These are phyloP conservation scores for Hypercompe scribonia DNA, from an alignment of 2,888 invertebrate genomes.

Conservation along the genomic window DNA sequence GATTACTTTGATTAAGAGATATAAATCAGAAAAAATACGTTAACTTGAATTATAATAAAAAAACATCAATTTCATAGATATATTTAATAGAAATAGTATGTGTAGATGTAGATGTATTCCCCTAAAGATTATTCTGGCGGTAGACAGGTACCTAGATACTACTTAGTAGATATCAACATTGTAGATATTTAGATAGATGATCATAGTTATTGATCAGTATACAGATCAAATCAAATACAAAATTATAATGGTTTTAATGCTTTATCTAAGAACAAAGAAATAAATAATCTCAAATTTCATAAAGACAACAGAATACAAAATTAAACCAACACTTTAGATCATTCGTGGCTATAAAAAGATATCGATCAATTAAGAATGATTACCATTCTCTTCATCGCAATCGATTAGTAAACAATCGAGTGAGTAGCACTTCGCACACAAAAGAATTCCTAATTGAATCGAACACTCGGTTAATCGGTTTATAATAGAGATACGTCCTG, in stretches of 20 bases:
- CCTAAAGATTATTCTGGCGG: no score
- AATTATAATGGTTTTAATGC: background rate
- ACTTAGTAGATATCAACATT: background rate
- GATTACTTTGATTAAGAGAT: no score
- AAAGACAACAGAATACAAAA: slow-evolving; percentile 13
- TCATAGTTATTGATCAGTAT: background rate
- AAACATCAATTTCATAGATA: no score
- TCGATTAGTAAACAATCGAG: slow-evolving; percentile 43
- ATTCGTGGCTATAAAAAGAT: slow-evolving; percentile 20
- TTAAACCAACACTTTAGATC: slow-evolving; percentile 12
- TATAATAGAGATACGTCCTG: slow-evolving; percentile 28
- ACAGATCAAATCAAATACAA: background rate
- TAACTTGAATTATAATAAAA: no score
- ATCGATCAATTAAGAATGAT: slow-evolving; percentile 31
- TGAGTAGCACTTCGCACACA: slow-evolving; percentile 50
- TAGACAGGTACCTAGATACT: no score
- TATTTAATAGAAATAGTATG: no score
- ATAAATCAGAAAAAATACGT: no score
- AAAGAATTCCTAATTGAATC: slow-evolving; percentile 56
- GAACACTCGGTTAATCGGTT: slow-evolving; percentile 41
- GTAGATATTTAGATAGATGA: no score
- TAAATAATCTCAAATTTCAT: slow-evolving; percentile 2
- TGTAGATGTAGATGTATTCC: no score
- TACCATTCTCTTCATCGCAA: slow-evolving; percentile 31
- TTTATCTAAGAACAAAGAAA: background rate